phyloP scores from a whole-genome alignment of 2,797 vertebrate genomes.

The Allobates femoralis region DNA sequence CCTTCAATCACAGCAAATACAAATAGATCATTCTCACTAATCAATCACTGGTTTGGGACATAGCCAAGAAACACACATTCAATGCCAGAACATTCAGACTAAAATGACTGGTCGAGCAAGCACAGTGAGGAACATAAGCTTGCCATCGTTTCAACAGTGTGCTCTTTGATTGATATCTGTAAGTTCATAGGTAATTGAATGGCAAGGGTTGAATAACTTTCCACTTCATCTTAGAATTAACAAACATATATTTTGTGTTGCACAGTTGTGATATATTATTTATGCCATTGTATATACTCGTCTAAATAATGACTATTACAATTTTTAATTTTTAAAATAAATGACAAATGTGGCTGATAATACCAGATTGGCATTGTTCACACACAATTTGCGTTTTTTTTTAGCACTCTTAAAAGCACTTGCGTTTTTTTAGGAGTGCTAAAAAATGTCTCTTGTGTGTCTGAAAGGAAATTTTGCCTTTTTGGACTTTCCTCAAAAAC shows the following conservation, averaged over 20 bases:
- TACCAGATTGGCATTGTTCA: not conserved
- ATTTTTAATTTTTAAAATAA: not conserved
- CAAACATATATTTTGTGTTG: not conserved
- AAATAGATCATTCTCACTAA: conserved; percentile 10
- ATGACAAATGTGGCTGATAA: not conserved
- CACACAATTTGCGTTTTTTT: too few relatives aligned
- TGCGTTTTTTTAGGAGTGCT: too few relatives aligned
- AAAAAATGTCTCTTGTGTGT: too few relatives aligned
- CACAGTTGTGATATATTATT: not conserved
- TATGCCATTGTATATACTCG: not conserved
- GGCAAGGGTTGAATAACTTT: not conserved
- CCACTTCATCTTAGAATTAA: not conserved
- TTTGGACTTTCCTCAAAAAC: too few relatives aligned
- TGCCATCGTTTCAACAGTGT: not conserved
- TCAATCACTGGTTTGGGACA: conserved; percentile 27
- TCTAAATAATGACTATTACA: not conserved
- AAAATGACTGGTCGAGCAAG: conserved; percentile 30
- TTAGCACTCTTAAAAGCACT: too few relatives aligned
- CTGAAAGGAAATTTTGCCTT: too few relatives aligned
- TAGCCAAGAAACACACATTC: not conserved
- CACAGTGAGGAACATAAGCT: not conserved
- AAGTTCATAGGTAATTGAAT: not conserved
- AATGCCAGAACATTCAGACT: conserved; percentile 2
- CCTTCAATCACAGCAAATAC: conserved; percentile 6
- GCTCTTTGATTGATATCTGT: not conserved